These are phyloP conservation scores for Phylloscopus collybita DNA, from an alignment of 2,797 vertebrate genomes.

Conservation along the genomic window DNA sequence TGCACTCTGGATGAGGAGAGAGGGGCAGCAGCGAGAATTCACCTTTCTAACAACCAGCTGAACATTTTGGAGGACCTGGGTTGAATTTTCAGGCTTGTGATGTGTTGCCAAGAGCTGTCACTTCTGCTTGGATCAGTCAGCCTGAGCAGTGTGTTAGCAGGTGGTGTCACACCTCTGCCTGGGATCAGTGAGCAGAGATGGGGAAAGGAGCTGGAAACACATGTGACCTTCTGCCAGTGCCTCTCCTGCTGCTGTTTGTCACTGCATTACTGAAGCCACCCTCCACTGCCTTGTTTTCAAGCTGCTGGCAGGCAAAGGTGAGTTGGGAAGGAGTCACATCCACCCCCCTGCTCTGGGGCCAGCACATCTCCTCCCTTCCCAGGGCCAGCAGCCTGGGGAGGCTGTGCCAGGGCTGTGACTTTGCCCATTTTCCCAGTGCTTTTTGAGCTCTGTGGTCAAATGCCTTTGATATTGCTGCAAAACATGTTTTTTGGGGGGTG, in stretches of 20 bases:
- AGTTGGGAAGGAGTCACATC: not conserved
- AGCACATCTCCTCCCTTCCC: not conserved
- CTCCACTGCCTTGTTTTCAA: not conserved
- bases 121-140: not conserved
- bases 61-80: not conserved
- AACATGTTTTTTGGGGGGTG: not conserved
- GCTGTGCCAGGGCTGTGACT: not conserved
- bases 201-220: not conserved
- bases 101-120: conserved; percentile 31
- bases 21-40: not conserved
- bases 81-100: conserved; percentile 2
- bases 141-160: not conserved
- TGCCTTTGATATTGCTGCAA: not conserved
- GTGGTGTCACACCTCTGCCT: conserved; percentile 24
- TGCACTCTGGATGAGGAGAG: not conserved
- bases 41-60: not conserved
- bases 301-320: not conserved
- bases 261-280: not conserved
- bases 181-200: conserved; percentile 7
- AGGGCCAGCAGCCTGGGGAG: not conserved
- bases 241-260: not conserved
- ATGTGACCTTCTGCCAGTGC: not conserved
- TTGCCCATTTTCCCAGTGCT: not conserved
- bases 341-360: not conserved
- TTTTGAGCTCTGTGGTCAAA: not conserved